Percentiles rank a stretch among this genome's conserved stretches.
Conservation (phyloP, 2,888 invertebrate genomes). For the Ametastegia equiseti region DNA sequence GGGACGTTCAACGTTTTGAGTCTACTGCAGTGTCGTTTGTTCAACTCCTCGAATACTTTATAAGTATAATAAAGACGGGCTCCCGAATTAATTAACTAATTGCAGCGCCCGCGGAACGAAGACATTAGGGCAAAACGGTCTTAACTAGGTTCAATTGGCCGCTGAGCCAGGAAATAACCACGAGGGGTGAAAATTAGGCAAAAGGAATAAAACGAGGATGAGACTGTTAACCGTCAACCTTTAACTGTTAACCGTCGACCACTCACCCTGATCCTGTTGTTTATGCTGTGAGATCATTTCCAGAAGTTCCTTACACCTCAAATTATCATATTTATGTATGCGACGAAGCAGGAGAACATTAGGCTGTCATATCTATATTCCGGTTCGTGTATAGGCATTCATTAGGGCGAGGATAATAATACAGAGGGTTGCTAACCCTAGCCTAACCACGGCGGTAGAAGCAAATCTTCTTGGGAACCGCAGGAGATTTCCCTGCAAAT, state of each 20-base stretch:
- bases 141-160: conserved; percentile 21
- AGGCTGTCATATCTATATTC: conserved; percentile 37
- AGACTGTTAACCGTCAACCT: conserved; percentile 26
- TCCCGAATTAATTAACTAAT: conserved; percentile 21
- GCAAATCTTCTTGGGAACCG: conserved; percentile 42
- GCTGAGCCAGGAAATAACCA: background rate
- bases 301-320: conserved; percentile 31
- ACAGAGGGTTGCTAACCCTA: conserved; percentile 38
- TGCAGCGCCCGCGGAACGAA: conserved; percentile 6
- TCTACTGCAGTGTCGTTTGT: background rate
- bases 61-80: conserved; percentile 16
- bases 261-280: conserved; percentile 29
- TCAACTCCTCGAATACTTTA: conserved; percentile 13
- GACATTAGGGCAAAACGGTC: conserved; percentile 23
- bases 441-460: conserved; percentile 28
- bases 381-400: conserved; percentile 40
- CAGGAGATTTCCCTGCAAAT: conserved; percentile 33
- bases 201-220: conserved; percentile 23
- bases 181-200: conserved; percentile 14
- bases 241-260: conserved; percentile 31
- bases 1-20: background rate
- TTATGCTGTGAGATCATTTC: conserved; percentile 34
- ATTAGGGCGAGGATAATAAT: conserved; percentile 42
- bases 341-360: conserved; percentile 16
- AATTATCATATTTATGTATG: conserved; percentile 39